These are phyloP conservation scores for Drosophila melanogaster DNA, from an alignment of 1,140 invertebrate genomes.

Conservation along the genomic window Release_6_plus_ISO1_MT NT_033777.3:12297001-12297500, in stretches of 20 bases:
- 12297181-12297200: constrained; percentile 84
- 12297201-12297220: constrained; percentile 77
- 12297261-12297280: constrained; percentile 81
- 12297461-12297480: too few species aligned
- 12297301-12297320: constrained; percentile 5
- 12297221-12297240: constrained; percentile 35
- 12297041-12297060: constrained; percentile 71
- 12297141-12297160: constrained; percentile 84
- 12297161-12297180: constrained; percentile 84
- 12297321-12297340: too few species aligned
- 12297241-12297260: constrained; percentile 55
- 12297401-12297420: too few species aligned
- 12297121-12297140: constrained; percentile 12
- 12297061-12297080: constrained; percentile 61
- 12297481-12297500: not conserved
- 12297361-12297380: too few species aligned
- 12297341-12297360: too few species aligned
- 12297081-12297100: constrained; percentile 19
- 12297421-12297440: too few species aligned
- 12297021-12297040: constrained; percentile 13
- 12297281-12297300: constrained; percentile 75
- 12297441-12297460: too few species aligned
- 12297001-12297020: constrained; percentile 24
- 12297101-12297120: constrained; percentile 11
- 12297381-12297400: too few species aligned